These are phyloP conservation scores for Melitaea athalia DNA, from an alignment of 2,888 invertebrate species.

Conservation along the genomic window DNA sequence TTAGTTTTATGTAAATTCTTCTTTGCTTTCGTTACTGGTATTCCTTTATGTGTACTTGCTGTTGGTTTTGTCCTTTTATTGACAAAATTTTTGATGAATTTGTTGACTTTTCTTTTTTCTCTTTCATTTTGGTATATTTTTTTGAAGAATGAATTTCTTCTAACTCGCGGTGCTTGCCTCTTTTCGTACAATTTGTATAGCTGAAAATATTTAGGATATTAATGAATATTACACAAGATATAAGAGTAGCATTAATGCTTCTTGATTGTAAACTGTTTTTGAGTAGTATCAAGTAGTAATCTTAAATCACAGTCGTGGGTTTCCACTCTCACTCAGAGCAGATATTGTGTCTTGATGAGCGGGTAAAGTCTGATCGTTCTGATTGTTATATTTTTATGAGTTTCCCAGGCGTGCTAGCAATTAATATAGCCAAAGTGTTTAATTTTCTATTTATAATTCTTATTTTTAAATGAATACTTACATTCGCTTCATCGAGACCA, in stretches of 20 bases:
- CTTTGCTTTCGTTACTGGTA: constrained; percentile 10
- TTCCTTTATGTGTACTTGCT: neutral
- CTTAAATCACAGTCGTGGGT: no score
- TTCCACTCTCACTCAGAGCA: no score
- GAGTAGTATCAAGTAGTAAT: no score
- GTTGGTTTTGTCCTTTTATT: constrained; percentile 29
- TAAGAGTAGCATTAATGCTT: no score
- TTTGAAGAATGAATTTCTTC: constrained; percentile 12
- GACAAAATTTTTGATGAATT: constrained; percentile 21
- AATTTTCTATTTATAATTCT: neutral
- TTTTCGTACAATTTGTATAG: constrained; percentile 25
- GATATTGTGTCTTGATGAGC: no score
- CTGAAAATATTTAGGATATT: constrained; percentile 13
- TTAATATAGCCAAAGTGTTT: neutral
- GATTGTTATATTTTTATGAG: no score
- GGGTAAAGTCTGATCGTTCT: no score
- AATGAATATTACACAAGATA: no score
- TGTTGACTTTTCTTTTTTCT: constrained; percentile 25
- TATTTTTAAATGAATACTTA: constrained; percentile 20
- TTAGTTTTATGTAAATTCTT: constrained; percentile 1
- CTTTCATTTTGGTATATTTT: neutral
- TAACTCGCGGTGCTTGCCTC: constrained; percentile 13
- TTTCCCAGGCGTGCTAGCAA: no score
- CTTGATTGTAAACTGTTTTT: no score
- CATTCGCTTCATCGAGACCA: constrained; percentile 36